Evolutionary conservation across 2,797 vertebrate genomes (phyloP).

Genomic region (Mallotus villosus): DNA sequence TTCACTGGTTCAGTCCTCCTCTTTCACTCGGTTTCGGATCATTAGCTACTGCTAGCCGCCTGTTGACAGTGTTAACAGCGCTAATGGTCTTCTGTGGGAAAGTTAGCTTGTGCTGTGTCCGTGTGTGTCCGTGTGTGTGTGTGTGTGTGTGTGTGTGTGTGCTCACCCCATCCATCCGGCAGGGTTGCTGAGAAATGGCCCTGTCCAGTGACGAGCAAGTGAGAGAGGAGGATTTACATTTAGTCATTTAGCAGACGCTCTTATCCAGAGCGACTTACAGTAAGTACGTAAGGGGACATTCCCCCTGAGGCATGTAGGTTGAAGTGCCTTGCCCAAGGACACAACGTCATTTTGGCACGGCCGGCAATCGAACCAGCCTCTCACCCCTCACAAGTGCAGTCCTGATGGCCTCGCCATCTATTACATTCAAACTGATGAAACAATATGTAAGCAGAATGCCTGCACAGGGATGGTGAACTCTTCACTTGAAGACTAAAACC

Average conservation of each 20-base stretch:
- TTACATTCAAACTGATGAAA: background rate
- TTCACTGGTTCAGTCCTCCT: conserved; percentile 53
- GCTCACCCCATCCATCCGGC: conserved; percentile 45
- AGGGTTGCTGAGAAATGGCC: conserved; percentile 59
- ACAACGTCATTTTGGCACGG: no score
- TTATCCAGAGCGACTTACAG: no score
- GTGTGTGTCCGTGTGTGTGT: background rate
- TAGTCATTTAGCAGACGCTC: no score
- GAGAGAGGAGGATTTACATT: conserved; percentile 30
- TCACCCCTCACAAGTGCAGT: background rate
- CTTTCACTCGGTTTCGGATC: conserved; percentile 60
- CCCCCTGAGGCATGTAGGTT: no score
- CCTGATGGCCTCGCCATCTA: background rate
- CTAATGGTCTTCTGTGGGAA: conserved; percentile 64
- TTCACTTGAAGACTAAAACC: background rate
- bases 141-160: background rate
- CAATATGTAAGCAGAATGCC: background rate
- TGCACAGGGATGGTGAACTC: background rate
- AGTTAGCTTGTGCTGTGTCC: conserved; percentile 36
- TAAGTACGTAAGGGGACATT: no score
- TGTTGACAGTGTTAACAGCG: conserved; percentile 67
- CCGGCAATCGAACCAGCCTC: no score
- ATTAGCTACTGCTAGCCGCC: conserved; percentile 59
- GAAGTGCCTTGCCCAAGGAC: no score
- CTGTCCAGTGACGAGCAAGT: conserved; percentile 47